Conservation (phyloP, 2,797 vertebrate species). For the Pristis pectinata region DNA sequence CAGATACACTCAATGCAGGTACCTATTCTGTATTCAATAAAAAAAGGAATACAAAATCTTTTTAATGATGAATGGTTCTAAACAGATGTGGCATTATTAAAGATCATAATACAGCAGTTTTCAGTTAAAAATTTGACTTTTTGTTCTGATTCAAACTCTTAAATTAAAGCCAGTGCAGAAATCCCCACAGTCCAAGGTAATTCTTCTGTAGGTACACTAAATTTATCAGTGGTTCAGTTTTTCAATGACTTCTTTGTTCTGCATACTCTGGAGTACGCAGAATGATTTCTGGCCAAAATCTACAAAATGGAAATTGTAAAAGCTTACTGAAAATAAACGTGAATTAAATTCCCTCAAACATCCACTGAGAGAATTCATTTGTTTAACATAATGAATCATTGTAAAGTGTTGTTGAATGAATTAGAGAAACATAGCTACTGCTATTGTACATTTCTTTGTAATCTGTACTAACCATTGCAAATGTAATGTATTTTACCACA, state of each 20-base stretch:
- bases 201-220: slow-evolving; percentile 11
- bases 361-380: slow-evolving; percentile 5
- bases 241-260: slow-evolving; percentile 27
- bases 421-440: no score
- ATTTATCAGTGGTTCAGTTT: slow-evolving; percentile 21
- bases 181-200: slow-evolving; percentile 1
- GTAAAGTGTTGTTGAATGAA: not conserved
- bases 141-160: slow-evolving; percentile 21
- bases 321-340: not conserved
- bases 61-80: not conserved
- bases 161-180: slow-evolving; percentile 30
- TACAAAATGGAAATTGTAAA: slow-evolving; percentile 13
- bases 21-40: not conserved
- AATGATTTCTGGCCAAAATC: slow-evolving; percentile 20
- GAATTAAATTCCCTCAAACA: not conserved
- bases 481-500: not conserved
- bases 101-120: slow-evolving; percentile 14
- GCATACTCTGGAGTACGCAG: not conserved
- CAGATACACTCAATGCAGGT: not conserved
- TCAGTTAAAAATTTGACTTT: not conserved
- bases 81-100: slow-evolving; percentile 15
- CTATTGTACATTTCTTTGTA: not conserved
- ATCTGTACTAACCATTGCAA: not conserved
- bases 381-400: not conserved
- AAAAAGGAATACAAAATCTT: not conserved